Conservation (phyloP, 2,888 invertebrate genomes). For the Craniophora ligustri region DNA sequence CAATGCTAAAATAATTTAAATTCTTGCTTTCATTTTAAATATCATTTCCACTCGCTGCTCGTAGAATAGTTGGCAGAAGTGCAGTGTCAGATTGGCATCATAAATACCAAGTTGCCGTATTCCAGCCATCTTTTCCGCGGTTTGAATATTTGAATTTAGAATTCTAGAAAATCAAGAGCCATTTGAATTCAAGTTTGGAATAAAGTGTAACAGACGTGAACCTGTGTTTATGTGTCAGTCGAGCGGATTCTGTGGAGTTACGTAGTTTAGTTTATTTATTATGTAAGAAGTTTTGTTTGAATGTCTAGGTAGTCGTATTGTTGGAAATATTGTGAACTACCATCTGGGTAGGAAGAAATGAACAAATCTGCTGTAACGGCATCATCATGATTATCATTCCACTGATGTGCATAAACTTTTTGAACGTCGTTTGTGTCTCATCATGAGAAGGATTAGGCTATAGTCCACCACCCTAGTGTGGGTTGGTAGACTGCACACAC, state of each 20-base stretch:
- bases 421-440: too few relatives aligned
- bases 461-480: too few relatives aligned
- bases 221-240: not conserved
- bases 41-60: conserved; percentile 6
- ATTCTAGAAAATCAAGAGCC: conserved; percentile 3
- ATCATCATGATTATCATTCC: too few relatives aligned
- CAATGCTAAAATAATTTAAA: not conserved
- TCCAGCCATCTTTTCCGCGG: conserved; percentile 14
- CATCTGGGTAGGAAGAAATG: too few relatives aligned
- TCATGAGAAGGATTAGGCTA: not conserved
- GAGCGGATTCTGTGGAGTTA: not conserved
- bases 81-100: conserved; percentile 24
- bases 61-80: conserved; percentile 9
- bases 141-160: conserved; percentile 21
- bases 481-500: too few relatives aligned
- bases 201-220: not conserved
- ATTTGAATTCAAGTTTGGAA: conserved; percentile 4
- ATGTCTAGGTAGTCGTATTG: too few relatives aligned
- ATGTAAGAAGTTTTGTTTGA: too few relatives aligned
- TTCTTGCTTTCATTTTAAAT: conserved; percentile 10
- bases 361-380: too few relatives aligned
- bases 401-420: too few relatives aligned
- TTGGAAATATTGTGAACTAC: too few relatives aligned
- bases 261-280: not conserved
- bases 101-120: conserved; percentile 20